A percentile compares a stretch with the other conserved stretches of the same genome.
Conservation (phyloP, 2,113 vertebrate species). For the Corydoras sp. region DNA sequence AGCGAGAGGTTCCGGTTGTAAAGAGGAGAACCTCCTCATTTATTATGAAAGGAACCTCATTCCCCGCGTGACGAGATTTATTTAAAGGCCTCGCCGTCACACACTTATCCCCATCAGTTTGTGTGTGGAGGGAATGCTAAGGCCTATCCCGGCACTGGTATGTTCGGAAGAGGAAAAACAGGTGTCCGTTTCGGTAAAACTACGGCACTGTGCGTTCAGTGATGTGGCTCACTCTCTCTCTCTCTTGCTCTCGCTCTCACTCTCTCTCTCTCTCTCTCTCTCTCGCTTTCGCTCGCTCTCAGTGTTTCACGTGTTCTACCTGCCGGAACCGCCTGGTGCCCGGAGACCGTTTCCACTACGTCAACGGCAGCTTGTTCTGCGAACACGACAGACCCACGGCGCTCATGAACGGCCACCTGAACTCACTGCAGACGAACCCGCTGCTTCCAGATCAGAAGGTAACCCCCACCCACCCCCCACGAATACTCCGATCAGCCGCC, state of each 20-base stretch:
- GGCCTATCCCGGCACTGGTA: too few species aligned
- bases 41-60: too few species aligned
- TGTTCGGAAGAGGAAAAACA: too few species aligned
- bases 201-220: too few species aligned
- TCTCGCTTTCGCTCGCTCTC: slow-evolving; percentile 38
- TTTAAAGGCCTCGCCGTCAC: too few species aligned
- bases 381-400: slow-evolving; percentile 99
- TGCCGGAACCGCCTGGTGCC: slow-evolving; percentile 99
- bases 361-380: slow-evolving; percentile 99
- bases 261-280: slow-evolving; percentile 37
- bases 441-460: slow-evolving; percentile 99
- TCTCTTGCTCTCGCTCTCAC: slow-evolving; percentile 32
- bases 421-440: slow-evolving; percentile 98
- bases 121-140: too few species aligned
- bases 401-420: slow-evolving; percentile 99
- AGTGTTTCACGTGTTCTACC: slow-evolving; percentile 99
- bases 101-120: too few species aligned
- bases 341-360: slow-evolving; percentile 98
- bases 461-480: slow-evolving; percentile 68
- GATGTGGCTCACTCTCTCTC: neutral
- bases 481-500: neutral
- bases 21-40: too few species aligned
- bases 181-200: too few species aligned
- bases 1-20: too few species aligned
- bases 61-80: slow-evolving; percentile 46